phyloP scores from a whole-genome alignment of 2,888 invertebrate genomes.

The Mamestra brassicae region DNA sequence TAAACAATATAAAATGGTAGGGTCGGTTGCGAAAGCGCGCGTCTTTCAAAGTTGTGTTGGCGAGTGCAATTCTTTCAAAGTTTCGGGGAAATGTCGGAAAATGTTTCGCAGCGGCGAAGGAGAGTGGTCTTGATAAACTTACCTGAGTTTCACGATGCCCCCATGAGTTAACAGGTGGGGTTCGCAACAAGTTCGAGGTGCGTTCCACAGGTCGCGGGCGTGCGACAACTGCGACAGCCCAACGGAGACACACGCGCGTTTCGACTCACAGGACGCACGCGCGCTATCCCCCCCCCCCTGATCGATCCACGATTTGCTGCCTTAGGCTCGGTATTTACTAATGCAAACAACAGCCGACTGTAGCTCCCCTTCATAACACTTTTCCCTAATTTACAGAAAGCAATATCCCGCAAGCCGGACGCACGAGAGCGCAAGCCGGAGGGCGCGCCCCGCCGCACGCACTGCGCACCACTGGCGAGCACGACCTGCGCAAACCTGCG shows the following conservation, averaged over 20 bases:
- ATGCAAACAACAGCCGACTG: constrained; percentile 82
- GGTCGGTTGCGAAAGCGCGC: constrained; percentile 40
- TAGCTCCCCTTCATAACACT: constrained; percentile 81
- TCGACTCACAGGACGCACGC: constrained; percentile 76
- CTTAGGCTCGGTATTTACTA: constrained; percentile 86
- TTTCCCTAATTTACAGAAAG: constrained; percentile 77
- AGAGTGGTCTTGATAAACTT: constrained; percentile 66
- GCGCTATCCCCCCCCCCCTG: constrained; percentile 76
- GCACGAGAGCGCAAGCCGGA: constrained; percentile 51
- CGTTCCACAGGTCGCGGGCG: constrained; percentile 79
- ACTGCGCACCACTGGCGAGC: constrained; percentile 36
- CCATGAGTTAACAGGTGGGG: constrained; percentile 89
- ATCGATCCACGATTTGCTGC: constrained; percentile 87
- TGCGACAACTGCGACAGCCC: constrained; percentile 81
- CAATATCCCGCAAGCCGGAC: constrained; percentile 57
- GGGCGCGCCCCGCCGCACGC: constrained; percentile 53
- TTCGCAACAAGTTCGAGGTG: constrained; percentile 86
- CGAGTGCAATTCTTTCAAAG: constrained; percentile 27
- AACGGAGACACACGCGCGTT: constrained; percentile 81
- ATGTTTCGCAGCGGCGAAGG: constrained; percentile 34
- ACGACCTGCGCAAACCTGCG: constrained; percentile 51
- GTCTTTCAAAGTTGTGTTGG: constrained; percentile 31
- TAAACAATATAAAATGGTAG: constrained; percentile 28
- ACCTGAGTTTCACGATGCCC: constrained; percentile 84
- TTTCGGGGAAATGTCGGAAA: constrained; percentile 21